Percentiles rank a stretch among this genome's conserved stretches.
These are phyloP conservation scores for Frieseomelitta varia DNA, from an alignment of 1,140 invertebrate species.

Conservation along the genomic window DNA sequence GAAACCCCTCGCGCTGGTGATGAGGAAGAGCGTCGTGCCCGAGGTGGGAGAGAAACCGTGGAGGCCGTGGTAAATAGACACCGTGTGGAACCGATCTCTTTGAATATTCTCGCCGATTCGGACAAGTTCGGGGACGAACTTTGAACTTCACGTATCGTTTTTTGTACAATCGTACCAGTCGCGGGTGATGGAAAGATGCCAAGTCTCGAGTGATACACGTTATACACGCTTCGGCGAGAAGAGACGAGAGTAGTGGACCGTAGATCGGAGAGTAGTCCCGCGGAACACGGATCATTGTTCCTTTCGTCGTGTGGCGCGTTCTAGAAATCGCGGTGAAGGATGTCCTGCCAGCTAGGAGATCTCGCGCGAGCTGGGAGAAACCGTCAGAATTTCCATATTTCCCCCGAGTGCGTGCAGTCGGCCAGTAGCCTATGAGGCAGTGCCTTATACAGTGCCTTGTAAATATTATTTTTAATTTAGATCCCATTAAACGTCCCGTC, in stretches of 20 bases:
- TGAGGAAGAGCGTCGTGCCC: conserved; percentile 83
- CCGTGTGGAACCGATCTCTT: not conserved
- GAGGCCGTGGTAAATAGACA: conserved; percentile 87
- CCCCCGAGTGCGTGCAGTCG: conserved; percentile 58
- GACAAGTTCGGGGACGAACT: not conserved
- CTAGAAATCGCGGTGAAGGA: conserved; percentile 26
- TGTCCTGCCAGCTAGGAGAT: conserved; percentile 25
- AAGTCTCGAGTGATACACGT: conserved; percentile 43
- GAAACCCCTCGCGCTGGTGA: conserved; percentile 88
- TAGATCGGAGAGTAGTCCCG: conserved; percentile 17
- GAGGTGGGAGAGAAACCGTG: conserved; percentile 83
- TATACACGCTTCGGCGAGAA: conserved; percentile 4
- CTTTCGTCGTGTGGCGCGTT: conserved; percentile 36
- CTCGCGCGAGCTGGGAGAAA: not conserved
- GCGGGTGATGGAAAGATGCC: conserved; percentile 19
- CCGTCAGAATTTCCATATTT: conserved; percentile 22
- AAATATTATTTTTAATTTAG: conserved; percentile 56
- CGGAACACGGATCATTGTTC: conserved; percentile 61
- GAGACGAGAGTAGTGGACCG: conserved; percentile 32
- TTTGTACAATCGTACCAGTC: not conserved
- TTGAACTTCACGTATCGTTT: not conserved
- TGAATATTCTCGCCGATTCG: not conserved
- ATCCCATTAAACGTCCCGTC: not conserved
- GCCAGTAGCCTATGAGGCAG: conserved; percentile 77
- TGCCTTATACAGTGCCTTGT: conserved; percentile 80